Conservation (phyloP, 2,113 vertebrate genomes). For the Otocyon megalotis region DNA sequence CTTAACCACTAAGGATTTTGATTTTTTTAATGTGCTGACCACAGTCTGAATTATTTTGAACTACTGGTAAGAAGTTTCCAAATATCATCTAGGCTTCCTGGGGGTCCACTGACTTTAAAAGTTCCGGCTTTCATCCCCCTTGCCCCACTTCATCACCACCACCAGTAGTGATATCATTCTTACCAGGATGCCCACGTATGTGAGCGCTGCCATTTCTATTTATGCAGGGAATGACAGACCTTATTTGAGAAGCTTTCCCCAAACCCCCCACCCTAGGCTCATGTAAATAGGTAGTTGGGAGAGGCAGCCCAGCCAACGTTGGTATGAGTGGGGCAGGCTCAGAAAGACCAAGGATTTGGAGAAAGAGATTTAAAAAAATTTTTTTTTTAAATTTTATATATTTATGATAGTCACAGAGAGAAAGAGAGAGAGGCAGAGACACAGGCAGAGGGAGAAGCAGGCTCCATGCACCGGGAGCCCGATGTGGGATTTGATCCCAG, state of each 20-base stretch:
- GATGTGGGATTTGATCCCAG: too few relatives aligned
- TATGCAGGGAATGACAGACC: not conserved
- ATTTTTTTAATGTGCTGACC: not conserved
- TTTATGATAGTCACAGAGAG: too few relatives aligned
- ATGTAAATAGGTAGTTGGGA: not conserved
- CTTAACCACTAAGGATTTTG: constrained; percentile 3
- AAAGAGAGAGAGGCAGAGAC: too few relatives aligned
- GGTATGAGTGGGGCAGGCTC: too few relatives aligned
- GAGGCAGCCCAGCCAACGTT: not conserved
- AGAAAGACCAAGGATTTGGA: not conserved
- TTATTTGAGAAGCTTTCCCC: not conserved
- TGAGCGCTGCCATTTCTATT: not conserved
- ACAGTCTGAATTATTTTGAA: not conserved
- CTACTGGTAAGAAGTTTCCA: not conserved
- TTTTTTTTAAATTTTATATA: too few relatives aligned
- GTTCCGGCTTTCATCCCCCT: not conserved
- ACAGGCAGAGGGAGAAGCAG: too few relatives aligned
- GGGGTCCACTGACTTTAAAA: not conserved
- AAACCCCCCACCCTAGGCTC: not conserved
- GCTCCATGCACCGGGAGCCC: too few relatives aligned
- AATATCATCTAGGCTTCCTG: not conserved
- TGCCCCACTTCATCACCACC: not conserved
- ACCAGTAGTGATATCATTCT: too few relatives aligned
- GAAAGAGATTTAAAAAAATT: too few relatives aligned
- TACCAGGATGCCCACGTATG: not conserved